Conservation (phyloP, 2,888 invertebrate species). For the Thalpophila matura region DNA sequence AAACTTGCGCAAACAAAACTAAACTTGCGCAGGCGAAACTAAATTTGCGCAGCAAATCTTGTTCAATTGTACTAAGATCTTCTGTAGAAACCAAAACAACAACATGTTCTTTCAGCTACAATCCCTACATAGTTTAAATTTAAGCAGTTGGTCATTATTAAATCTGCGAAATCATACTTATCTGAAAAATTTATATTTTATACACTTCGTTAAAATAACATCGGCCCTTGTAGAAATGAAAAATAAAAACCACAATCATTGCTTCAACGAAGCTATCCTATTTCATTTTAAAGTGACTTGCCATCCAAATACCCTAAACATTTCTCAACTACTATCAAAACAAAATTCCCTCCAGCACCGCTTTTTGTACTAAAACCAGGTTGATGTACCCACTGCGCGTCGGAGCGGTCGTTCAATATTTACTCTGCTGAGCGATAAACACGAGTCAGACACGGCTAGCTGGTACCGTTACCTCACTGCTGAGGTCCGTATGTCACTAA, state of each 20-base stretch:
- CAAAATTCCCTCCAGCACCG: slow-evolving; percentile 29
- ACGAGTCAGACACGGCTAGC: slow-evolving; percentile 49
- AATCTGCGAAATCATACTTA: no score
- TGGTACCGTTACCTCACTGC: slow-evolving; percentile 55
- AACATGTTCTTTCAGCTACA: no score
- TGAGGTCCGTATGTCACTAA: slow-evolving; percentile 57
- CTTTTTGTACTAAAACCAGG: slow-evolving; percentile 53
- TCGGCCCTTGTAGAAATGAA: background rate
- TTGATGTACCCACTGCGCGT: slow-evolving; percentile 53
- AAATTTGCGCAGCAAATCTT: no score
- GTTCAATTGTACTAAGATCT: background rate
- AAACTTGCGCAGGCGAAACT: background rate
- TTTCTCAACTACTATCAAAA: slow-evolving; percentile 40
- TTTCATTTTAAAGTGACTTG: background rate
- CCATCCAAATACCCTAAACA: background rate
- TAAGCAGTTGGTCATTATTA: no score
- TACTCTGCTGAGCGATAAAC: slow-evolving; percentile 62
- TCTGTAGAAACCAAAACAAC: no score
- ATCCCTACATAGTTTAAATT: no score
- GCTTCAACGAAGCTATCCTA: background rate
- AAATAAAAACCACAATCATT: background rate
- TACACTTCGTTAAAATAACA: no score
- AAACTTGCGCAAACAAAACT: background rate
- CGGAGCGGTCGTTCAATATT: slow-evolving; percentile 58
- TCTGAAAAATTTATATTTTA: no score